Percentiles rank a stretch among this genome's conserved stretches.
Evolutionary conservation across 1,140 invertebrate species (phyloP).

Genomic region (Portunus trituberculatus): DNA sequence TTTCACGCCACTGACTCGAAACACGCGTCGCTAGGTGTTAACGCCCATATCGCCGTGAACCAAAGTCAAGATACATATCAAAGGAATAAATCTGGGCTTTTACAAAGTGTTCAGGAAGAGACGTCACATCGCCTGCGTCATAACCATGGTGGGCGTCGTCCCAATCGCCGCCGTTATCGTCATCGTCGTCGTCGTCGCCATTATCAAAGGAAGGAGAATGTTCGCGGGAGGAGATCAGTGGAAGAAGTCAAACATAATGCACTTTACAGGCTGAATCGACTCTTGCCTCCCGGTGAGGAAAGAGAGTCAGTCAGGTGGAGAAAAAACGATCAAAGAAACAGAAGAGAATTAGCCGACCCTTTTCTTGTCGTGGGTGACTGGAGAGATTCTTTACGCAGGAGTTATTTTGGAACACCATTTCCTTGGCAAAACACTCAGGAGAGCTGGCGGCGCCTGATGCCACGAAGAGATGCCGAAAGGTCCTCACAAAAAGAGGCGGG

Average conservation of each 20-base stretch:
- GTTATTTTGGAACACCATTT: not conserved
- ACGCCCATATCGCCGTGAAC: not conserved
- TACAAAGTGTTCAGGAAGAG: not conserved
- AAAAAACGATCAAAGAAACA: slow-evolving; percentile 52
- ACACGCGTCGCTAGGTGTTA: not conserved
- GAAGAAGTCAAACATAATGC: not conserved
- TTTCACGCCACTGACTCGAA: not conserved
- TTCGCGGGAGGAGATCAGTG: not conserved
- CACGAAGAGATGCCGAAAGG: not conserved
- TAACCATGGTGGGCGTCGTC: not conserved
- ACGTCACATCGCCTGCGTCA: not conserved
- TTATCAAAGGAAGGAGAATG: not conserved
- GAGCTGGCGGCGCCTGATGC: not conserved
- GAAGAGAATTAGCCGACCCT: slow-evolving; percentile 53
- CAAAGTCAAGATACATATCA: not conserved
- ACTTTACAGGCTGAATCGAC: not conserved
- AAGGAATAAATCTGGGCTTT: not conserved
- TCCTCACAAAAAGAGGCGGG: not conserved
- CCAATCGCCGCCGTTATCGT: not conserved
- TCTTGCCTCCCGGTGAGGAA: not conserved
- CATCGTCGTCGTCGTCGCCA: slow-evolving; percentile 45
- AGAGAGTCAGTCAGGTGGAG: not conserved
- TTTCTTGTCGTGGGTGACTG: not conserved
- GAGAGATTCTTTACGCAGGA: not conserved
- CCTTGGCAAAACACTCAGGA: not conserved